Conservation (phyloP, 2,113 vertebrate species). For the Cyrtonyx montezumae region DNA sequence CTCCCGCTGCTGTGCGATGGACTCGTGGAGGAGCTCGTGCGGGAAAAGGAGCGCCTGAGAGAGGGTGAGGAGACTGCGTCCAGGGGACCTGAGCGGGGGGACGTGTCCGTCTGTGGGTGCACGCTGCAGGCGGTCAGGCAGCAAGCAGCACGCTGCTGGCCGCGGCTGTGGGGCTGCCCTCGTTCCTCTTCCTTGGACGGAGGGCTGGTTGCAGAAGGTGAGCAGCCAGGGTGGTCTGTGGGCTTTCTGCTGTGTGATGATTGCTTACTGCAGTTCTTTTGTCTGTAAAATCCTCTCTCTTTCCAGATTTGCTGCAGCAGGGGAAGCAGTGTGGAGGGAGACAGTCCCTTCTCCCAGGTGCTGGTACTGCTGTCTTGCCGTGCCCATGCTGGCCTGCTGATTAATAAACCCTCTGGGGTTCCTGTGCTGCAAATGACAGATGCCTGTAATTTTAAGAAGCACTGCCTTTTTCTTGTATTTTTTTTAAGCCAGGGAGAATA, state of each 20-base stretch:
- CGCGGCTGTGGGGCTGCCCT: neutral
- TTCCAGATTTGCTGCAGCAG: neutral
- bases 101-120: fast-evolving
- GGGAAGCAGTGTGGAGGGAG: fast-evolving
- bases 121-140: neutral
- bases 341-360: neutral
- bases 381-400: neutral
- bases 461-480: neutral
- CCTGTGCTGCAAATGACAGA: neutral
- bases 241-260: neutral
- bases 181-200: fast-evolving
- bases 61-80: neutral
- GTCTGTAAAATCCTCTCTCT: neutral
- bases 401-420: neutral
- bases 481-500: neutral
- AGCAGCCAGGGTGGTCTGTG: neutral
- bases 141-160: neutral
- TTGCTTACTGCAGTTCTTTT: fast-evolving
- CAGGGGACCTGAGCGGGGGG: neutral
- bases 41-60: neutral
- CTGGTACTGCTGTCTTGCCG: fast-evolving
- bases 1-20: neutral
- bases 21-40: fast-evolving
- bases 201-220: neutral
- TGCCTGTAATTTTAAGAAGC: neutral